Evolutionary conservation across 2,113 vertebrate species (phyloP).

Genomic region (Ellobius talpinus): DNA sequence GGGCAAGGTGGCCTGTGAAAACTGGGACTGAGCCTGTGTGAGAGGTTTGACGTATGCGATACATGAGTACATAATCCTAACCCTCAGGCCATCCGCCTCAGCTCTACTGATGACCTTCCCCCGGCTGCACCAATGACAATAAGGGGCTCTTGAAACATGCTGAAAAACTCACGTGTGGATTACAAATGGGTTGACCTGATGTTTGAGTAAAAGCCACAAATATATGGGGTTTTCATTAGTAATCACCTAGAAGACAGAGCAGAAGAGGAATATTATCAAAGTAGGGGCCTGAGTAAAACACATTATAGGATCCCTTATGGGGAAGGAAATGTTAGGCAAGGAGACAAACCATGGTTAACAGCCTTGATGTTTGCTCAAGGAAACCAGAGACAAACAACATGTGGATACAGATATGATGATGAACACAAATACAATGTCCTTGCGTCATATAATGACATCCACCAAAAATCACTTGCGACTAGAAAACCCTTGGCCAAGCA

Average conservation of each 20-base stretch:
- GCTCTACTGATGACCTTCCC: background rate
- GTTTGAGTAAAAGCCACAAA: background rate
- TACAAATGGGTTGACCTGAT: background rate
- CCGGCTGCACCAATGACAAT: background rate
- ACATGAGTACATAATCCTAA: background rate
- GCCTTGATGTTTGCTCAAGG: background rate
- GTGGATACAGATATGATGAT: background rate
- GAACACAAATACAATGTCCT: background rate
- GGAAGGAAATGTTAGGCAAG: background rate
- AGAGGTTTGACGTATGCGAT: background rate
- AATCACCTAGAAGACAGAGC: background rate
- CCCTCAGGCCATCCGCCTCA: background rate
- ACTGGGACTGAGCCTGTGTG: background rate
- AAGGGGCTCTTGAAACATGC: background rate
- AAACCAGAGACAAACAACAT: background rate
- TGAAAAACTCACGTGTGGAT: background rate
- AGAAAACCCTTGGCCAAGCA: background rate
- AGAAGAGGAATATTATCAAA: background rate
- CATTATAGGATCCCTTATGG: background rate
- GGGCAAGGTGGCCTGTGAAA: no score
- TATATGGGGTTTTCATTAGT: background rate
- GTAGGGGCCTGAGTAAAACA: background rate
- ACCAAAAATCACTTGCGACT: background rate
- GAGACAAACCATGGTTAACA: background rate
- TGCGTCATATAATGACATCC: background rate